Evolutionary conservation across 2,888 invertebrate genomes (phyloP).

Genomic region (Plebejus melissa): DNA sequence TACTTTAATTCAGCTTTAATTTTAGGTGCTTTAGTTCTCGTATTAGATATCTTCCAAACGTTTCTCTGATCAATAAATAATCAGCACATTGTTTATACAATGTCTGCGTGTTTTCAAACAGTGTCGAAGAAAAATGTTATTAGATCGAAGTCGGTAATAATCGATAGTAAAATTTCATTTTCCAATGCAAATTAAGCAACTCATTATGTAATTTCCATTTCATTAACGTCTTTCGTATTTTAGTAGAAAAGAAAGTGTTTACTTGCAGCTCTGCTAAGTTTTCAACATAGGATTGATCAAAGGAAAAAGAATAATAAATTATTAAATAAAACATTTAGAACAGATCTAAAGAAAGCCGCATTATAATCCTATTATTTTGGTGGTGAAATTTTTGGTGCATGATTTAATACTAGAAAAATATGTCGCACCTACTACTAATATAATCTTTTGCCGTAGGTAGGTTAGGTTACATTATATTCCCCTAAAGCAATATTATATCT

Average conservation of each 20-base stretch:
- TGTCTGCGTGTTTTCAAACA: slow-evolving; percentile 2
- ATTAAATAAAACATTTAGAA: not conserved
- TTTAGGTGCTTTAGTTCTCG: not conserved
- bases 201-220: too few species aligned
- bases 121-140: not conserved
- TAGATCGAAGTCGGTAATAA: not conserved
- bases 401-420: not conserved
- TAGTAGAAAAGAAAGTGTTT: too few species aligned
- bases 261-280: too few species aligned
- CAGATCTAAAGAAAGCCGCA: not conserved
- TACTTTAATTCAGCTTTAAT: not conserved
- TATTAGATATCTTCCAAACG: not conserved
- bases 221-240: too few species aligned
- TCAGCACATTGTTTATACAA: slow-evolving; percentile 1
- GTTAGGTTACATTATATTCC: too few species aligned
- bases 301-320: not conserved
- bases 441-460: too few species aligned
- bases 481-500: not conserved
- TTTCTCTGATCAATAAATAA: not conserved
- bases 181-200: too few species aligned
- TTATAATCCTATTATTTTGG: not conserved
- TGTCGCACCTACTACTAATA: not conserved
- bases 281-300: not conserved
- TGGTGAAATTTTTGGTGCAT: not conserved
- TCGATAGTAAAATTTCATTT: not conserved